These are phyloP conservation scores for Cyclargus thomasi DNA, from an alignment of 1,140 invertebrate genomes.

Conservation along the genomic window DNA sequence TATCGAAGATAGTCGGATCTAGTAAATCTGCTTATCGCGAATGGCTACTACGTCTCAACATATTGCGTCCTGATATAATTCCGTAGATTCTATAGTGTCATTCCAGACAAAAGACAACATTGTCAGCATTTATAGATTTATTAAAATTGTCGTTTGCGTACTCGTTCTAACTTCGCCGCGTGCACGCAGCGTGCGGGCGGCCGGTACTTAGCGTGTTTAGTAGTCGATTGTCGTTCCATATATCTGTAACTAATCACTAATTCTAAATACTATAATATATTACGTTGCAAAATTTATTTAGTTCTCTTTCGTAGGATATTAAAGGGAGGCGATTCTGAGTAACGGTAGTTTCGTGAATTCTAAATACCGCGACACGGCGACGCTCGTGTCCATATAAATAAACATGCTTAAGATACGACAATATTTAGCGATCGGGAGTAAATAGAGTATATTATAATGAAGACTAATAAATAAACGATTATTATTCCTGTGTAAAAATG, in stretches of 20 bases:
- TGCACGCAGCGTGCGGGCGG: slow-evolving; percentile 33
- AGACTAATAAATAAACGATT: slow-evolving; percentile 65
- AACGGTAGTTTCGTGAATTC: slow-evolving; percentile 46
- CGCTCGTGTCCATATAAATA: slow-evolving; percentile 42
- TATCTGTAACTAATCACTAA: slow-evolving; percentile 50
- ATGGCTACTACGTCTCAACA: background rate
- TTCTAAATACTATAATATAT: slow-evolving; percentile 49
- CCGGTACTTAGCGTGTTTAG: slow-evolving; percentile 48
- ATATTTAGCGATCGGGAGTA: slow-evolving; percentile 69
- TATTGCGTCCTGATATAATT: slow-evolving; percentile 20
- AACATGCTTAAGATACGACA: slow-evolving; percentile 71
- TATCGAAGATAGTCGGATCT: background rate
- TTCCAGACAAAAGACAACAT: slow-evolving; percentile 73
- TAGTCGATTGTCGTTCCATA: slow-evolving; percentile 42
- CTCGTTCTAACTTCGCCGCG: slow-evolving; percentile 23
- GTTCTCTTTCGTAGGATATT: slow-evolving; percentile 37
- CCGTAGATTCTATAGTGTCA: slow-evolving; percentile 57
- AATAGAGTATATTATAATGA: slow-evolving; percentile 68
- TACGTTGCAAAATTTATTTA: slow-evolving; percentile 40
- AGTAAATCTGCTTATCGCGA: background rate
- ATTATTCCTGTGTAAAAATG: slow-evolving; percentile 74
- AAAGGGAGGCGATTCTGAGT: slow-evolving; percentile 33
- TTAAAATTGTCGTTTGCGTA: slow-evolving; percentile 30
- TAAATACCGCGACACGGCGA: slow-evolving; percentile 45
- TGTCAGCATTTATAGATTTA: slow-evolving; percentile 73